phyloP scores from a whole-genome alignment of 2,113 vertebrate genomes.

The Platichthys stellatus region DNA sequence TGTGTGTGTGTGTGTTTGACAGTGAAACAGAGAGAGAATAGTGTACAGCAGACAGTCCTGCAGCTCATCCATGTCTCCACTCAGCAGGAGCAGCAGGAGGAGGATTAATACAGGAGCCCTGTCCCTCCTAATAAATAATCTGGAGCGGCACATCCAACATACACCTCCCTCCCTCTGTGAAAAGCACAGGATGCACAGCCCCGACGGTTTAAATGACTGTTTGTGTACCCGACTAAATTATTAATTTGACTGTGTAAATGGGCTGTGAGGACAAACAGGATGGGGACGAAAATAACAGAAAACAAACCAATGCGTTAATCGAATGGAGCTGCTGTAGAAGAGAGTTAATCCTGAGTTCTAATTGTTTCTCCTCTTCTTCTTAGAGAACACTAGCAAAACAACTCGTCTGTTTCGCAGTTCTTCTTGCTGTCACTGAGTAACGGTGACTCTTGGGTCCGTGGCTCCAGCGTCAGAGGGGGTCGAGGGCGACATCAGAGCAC shows the following conservation, averaged over 20 bases:
- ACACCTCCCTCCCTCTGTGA: slow-evolving; percentile 23
- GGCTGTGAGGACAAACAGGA: not conserved
- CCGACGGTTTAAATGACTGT: slow-evolving; percentile 39
- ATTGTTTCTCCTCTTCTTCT: not conserved
- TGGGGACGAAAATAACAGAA: slow-evolving; percentile 13
- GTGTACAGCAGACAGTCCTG: slow-evolving; percentile 37
- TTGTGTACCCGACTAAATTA: slow-evolving; percentile 21
- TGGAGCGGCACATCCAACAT: slow-evolving; percentile 52
- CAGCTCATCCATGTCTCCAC: slow-evolving; percentile 48
- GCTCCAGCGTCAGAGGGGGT: not conserved
- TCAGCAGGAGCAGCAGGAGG: slow-evolving; percentile 64
- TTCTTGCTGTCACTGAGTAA: not conserved
- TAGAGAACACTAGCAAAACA: not conserved
- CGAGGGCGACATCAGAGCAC: slow-evolving; percentile 4
- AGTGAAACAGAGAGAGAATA: not conserved
- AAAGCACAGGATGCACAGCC: slow-evolving; percentile 27
- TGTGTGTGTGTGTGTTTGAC: not conserved
- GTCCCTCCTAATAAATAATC: slow-evolving; percentile 53
- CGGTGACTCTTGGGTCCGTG: slow-evolving; percentile 8
- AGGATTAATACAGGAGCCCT: slow-evolving; percentile 66
- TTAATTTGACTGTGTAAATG: slow-evolving; percentile 30
- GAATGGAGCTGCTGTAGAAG: not conserved
- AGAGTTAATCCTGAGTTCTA: not conserved
- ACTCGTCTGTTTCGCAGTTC: not conserved
- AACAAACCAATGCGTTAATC: not conserved